These are phyloP conservation scores for Drosophila birchii DNA, from an alignment of 2,888 invertebrate genomes.

Conservation along the genomic window DNA sequence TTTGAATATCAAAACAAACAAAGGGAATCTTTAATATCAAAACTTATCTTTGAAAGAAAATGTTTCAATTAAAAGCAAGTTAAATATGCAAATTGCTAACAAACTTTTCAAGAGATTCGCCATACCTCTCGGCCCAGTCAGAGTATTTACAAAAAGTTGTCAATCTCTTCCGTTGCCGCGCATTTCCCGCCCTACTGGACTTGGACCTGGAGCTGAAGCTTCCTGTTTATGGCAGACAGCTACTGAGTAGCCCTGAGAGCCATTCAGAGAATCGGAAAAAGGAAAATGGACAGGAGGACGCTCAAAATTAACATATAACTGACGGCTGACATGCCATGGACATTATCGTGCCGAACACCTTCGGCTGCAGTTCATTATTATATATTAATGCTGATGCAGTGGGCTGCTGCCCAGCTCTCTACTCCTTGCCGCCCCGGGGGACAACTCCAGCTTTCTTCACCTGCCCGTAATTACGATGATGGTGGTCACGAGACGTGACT, in stretches of 20 bases:
- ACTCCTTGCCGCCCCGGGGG: not conserved
- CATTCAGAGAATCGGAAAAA: conserved; percentile 29
- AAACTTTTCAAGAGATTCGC: not conserved
- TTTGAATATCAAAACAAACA: not conserved
- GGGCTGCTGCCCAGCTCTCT: not conserved
- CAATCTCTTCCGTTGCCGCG: conserved; percentile 28
- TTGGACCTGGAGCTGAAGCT: conserved; percentile 15
- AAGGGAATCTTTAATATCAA: not conserved
- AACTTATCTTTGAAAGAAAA: not conserved
- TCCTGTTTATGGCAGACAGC: conserved; percentile 39
- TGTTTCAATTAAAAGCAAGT: conserved; percentile 8
- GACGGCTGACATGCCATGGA: conserved; percentile 56
- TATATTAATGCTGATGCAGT: conserved; percentile 48
- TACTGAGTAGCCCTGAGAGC: conserved; percentile 39
- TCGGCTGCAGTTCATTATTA: conserved; percentile 61
- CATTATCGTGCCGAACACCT: conserved; percentile 51
- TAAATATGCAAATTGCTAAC: not conserved
- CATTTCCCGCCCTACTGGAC: conserved; percentile 13
- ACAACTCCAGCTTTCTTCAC: conserved; percentile 21
- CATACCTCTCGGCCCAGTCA: not conserved
- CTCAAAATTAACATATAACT: conserved; percentile 45
- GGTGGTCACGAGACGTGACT: conserved; percentile 33
- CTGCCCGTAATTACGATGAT: conserved; percentile 56
- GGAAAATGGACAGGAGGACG: conserved; percentile 25
- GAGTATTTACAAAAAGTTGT: conserved; percentile 38